A percentile compares a stretch with the other conserved stretches of the same genome.
phyloP scores from a whole-genome alignment of 1,140 invertebrate genomes.

The Acromyrmex heyeri region DNA sequence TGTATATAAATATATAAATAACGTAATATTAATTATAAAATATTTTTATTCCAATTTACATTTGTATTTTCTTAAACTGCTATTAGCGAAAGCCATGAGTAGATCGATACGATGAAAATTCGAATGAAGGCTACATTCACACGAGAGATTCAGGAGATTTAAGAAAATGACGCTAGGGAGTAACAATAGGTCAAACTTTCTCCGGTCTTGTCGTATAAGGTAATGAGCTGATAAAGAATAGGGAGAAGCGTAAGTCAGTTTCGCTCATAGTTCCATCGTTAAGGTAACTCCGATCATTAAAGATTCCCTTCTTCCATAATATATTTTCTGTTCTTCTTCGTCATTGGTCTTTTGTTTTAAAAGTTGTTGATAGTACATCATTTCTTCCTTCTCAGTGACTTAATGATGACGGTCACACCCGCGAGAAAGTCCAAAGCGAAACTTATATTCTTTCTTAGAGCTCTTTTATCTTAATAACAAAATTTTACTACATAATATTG shows the following conservation, averaged over 20 bases:
- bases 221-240: constrained; percentile 69
- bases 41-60: neutral
- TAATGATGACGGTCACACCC: neutral
- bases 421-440: neutral
- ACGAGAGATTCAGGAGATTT: constrained; percentile 17
- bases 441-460: constrained; percentile 1
- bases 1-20: neutral
- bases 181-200: constrained; percentile 28
- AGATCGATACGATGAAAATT: neutral
- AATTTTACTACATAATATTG: constrained; percentile 57
- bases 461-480: neutral
- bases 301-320: constrained; percentile 61
- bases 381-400: constrained; percentile 3
- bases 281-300: constrained; percentile 71
- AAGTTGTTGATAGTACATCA: constrained; percentile 46
- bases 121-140: neutral
- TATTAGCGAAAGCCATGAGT: neutral
- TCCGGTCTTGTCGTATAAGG: constrained; percentile 19
- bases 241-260: constrained; percentile 44
- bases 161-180: neutral
- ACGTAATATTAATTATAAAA: neutral
- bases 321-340: constrained; percentile 61
- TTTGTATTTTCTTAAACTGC: neutral
- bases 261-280: constrained; percentile 42
- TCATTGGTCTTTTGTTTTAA: constrained; percentile 49